Evolutionary conservation across 2,888 invertebrate genomes (phyloP), one percentile per base, ranked within the genome.

Genomic region (Ochropleura leucogaster): DNA sequence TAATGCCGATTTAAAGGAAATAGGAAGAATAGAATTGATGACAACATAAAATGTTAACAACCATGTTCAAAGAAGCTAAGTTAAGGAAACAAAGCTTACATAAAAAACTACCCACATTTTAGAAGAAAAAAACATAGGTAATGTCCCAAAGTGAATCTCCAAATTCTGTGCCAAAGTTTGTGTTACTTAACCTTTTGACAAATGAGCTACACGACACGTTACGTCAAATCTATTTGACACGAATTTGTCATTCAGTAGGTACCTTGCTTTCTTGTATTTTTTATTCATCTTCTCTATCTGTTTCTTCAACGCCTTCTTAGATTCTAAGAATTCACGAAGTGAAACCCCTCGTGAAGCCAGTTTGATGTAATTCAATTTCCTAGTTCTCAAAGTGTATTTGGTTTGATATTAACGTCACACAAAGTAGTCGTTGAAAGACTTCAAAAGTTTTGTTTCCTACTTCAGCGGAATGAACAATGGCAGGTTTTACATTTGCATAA

Each of bases 401-500:
- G 62, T 63, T 85, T 85, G 77, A 65, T 68, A 67, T 77, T 60
- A 70, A 76, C 12, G 67, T 68, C 77, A 53, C 77, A 72, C 82
- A 53, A 68, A 72, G 70, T 72, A 65, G 77, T 82, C 60, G 85
- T 77, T 82, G 82, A 82, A 75, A 72, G n/a, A 72, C 67, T 82
- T 76, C 55, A 82, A 84, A 81, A 82, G 82, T 82, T 77, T 72
- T 47, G 69, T 72, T 77, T 77, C 78, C 78, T 85, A 82, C 85
- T 77, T 77, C 77, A 82, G 63, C 68, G 44, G 82, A 82, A 85
- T 85, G 57, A 85, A 82, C 77, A 77, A 85, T 82, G 59, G 53
- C 18, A 49, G 62, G 85, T 72, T 82, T 82, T 59, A 72, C 44
- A 85, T 85, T 85, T 70, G 72, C 82, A 85, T 82, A 85, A 85